A percentile compares a stretch with the other conserved stretches of the same genome.
These are phyloP conservation scores for Penaeus vannamei DNA, from an alignment of 1,140 invertebrate genomes.

Conservation along the genomic window DNA sequence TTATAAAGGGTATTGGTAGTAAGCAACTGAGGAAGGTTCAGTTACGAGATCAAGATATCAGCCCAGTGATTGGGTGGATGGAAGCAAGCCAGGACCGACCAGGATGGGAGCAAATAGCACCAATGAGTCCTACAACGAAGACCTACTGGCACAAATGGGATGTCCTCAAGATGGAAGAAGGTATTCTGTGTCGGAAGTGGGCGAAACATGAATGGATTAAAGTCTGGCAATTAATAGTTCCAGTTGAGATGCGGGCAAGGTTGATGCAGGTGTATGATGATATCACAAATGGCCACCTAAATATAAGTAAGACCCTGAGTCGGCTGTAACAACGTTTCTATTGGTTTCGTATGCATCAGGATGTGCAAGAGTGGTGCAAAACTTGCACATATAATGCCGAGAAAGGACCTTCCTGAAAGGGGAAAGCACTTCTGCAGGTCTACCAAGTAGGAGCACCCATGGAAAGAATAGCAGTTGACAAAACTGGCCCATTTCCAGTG, in stretches of 20 bases:
- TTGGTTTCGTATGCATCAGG: neutral
- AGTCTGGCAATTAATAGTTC: too few species aligned
- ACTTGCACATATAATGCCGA: neutral
- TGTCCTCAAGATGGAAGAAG: too few species aligned
- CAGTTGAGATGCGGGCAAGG: too few species aligned
- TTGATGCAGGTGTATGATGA: too few species aligned
- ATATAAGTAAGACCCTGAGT: neutral
- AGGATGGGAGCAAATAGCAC: neutral
- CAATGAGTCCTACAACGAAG: neutral
- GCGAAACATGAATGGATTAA: too few species aligned
- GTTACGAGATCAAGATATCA: neutral
- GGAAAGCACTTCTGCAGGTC: neutral
- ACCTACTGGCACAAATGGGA: neutral
- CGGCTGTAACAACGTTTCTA: neutral
- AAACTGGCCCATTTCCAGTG: neutral
- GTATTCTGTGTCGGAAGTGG: too few species aligned
- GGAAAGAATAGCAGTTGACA: neutral
- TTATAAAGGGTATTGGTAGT: neutral
- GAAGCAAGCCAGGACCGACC: neutral
- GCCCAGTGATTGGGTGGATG: neutral
- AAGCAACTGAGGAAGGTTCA: neutral
- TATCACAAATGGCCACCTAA: too few species aligned
- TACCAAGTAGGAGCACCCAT: neutral
- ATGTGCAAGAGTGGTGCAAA: neutral
- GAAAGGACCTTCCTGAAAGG: neutral